phyloP scores from a whole-genome alignment of 1,140 invertebrate species.

The Manduca sexta region DNA sequence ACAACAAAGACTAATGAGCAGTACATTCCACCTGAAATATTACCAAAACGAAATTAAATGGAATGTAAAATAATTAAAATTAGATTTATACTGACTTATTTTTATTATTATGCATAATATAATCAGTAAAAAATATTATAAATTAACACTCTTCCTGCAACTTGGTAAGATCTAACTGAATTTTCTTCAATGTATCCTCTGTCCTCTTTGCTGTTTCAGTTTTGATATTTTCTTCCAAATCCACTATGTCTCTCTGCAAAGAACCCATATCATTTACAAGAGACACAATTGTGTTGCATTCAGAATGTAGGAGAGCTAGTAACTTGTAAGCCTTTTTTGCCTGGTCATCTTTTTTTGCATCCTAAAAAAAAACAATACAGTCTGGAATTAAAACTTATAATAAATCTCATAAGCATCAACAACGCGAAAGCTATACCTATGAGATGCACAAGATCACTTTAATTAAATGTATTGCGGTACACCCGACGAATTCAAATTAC shows the following conservation, averaged over 20 bases:
- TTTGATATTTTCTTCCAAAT: conserved; percentile 95
- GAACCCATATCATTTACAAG: conserved; percentile 89
- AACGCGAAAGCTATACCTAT: too few relatives aligned
- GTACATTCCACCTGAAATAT: conserved; percentile 81
- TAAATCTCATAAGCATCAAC: too few relatives aligned
- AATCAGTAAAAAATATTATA: background rate
- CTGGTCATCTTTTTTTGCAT: conserved; percentile 92
- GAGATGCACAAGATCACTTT: too few relatives aligned
- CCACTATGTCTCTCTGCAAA: conserved; percentile 87
- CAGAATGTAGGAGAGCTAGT: conserved; percentile 87
- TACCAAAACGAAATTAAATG: conserved; percentile 38
- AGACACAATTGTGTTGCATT: conserved; percentile 87
- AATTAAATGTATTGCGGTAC: too few relatives aligned
- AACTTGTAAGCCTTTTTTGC: conserved; percentile 92
- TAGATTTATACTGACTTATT: background rate
- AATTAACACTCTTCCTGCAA: conserved; percentile 82
- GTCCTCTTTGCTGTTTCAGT: conserved; percentile 88
- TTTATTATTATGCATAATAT: background rate
- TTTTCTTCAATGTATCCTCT: conserved; percentile 87
- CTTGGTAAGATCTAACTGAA: conserved; percentile 86
- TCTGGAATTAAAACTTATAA: too few relatives aligned
- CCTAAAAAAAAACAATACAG: conserved; percentile 75
- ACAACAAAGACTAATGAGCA: conserved; percentile 69
- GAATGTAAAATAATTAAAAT: background rate
- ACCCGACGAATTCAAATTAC: too few relatives aligned